A percentile compares a stretch with the other conserved stretches of the same genome.
Conservation (phyloP, 1,140 invertebrate genomes). For the Bicyclus anynana region DNA sequence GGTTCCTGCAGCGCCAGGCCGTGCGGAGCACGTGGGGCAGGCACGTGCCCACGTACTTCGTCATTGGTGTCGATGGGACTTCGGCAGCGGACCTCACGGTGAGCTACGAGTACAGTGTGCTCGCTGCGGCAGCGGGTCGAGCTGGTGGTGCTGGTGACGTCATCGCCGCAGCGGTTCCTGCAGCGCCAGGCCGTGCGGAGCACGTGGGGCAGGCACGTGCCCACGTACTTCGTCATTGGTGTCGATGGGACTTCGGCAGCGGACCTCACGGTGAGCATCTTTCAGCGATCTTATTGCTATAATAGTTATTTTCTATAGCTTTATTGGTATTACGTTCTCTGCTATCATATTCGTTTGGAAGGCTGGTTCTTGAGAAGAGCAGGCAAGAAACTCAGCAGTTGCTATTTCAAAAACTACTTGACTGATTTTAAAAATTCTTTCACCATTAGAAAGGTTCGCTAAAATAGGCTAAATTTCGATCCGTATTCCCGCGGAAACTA, state of each 20-base stretch:
- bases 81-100: slow-evolving; percentile 48
- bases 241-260: slow-evolving; percentile 49
- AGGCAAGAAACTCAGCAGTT: no score
- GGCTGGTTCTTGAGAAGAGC: no score
- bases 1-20: slow-evolving; percentile 76
- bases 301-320: no score
- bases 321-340: no score
- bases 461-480: no score
- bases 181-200: slow-evolving; percentile 79
- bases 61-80: slow-evolving; percentile 77
- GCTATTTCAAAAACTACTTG: no score
- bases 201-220: slow-evolving; percentile 80
- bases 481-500: no score
- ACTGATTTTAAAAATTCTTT: no score
- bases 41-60: slow-evolving; percentile 73
- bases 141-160: slow-evolving; percentile 80
- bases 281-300: neutral
- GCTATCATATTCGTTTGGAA: no score
- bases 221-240: slow-evolving; percentile 82
- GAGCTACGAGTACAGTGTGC: slow-evolving; percentile 37
- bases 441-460: no score
- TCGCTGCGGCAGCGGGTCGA: slow-evolving; percentile 31
- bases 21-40: slow-evolving; percentile 83
- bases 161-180: slow-evolving; percentile 77
- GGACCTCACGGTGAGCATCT: slow-evolving; percentile 24